Percentiles rank a stretch among this genome's conserved stretches.
Evolutionary conservation across 2,113 vertebrate genomes (phyloP).

Genomic region (Cromileptes altivelis): DNA sequence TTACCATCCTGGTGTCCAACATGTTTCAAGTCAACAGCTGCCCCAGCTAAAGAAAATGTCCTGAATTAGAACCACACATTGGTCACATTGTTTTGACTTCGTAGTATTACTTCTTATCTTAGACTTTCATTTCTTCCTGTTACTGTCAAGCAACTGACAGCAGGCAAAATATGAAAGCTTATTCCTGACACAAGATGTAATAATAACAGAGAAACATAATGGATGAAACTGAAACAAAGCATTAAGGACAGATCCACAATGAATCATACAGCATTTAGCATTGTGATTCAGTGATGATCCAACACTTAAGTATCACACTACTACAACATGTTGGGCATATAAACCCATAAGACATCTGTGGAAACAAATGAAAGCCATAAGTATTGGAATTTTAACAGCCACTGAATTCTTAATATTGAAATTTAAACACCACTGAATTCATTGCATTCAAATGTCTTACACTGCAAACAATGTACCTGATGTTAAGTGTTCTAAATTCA

Average conservation of each 20-base stretch:
- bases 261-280: background rate
- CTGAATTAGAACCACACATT: background rate
- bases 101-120: background rate
- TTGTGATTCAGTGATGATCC: slow-evolving; percentile 15
- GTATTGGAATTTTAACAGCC: too few species aligned
- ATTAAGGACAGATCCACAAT: slow-evolving; percentile 5
- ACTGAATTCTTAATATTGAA: too few species aligned
- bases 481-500: too few species aligned
- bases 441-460: too few species aligned
- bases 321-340: background rate
- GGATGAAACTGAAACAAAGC: slow-evolving; percentile 8
- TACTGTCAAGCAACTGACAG: too few species aligned
- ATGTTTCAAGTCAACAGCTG: background rate
- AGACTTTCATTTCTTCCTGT: background rate
- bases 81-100: background rate
- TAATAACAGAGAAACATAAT: background rate
- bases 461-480: too few species aligned
- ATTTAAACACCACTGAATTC: too few species aligned
- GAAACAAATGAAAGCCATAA: too few species aligned
- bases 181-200: background rate
- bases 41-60: background rate
- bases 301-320: background rate
- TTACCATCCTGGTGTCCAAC: background rate
- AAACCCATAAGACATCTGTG: too few species aligned
- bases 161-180: background rate